Percentiles rank a stretch among this genome's conserved stretches.
These are phyloP conservation scores for Ligdia adustata DNA, from an alignment of 2,888 invertebrate genomes.

Conservation along the genomic window DNA sequence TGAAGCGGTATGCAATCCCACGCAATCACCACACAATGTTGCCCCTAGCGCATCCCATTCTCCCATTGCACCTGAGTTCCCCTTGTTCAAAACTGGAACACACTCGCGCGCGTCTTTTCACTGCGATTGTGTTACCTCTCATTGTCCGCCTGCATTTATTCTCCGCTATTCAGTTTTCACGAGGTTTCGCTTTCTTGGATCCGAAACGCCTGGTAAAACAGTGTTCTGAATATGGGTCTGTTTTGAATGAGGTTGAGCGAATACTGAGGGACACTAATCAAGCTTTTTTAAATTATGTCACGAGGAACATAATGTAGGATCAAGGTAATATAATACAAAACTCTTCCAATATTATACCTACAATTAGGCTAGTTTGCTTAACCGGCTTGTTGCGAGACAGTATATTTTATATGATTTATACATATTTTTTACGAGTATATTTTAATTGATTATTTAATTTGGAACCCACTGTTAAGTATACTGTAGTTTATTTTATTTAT, in stretches of 20 bases:
- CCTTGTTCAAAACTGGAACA: constrained; percentile 76
- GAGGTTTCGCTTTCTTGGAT: constrained; percentile 61
- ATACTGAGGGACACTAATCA: no score
- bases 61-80: constrained; percentile 66
- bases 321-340: no score
- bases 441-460: no score
- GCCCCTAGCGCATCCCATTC: constrained; percentile 55
- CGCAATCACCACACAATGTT: constrained; percentile 61
- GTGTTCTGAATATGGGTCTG: constrained; percentile 5
- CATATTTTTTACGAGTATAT: no score
- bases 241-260: constrained; percentile 16
- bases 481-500: no score
- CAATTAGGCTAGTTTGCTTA: no score
- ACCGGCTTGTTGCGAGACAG: no score
- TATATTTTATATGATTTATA: no score
- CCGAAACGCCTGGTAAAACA: constrained; percentile 37
- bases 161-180: constrained; percentile 53
- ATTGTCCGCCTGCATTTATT: constrained; percentile 78
- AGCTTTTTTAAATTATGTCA: no score
- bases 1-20: constrained; percentile 38
- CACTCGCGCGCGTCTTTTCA: constrained; percentile 74
- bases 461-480: no score
- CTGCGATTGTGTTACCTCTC: constrained; percentile 73
- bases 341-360: no score
- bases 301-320: no score